These are phyloP conservation scores for Drosophila rellima DNA, from an alignment of 2,888 invertebrate species.

Conservation along the genomic window DNA sequence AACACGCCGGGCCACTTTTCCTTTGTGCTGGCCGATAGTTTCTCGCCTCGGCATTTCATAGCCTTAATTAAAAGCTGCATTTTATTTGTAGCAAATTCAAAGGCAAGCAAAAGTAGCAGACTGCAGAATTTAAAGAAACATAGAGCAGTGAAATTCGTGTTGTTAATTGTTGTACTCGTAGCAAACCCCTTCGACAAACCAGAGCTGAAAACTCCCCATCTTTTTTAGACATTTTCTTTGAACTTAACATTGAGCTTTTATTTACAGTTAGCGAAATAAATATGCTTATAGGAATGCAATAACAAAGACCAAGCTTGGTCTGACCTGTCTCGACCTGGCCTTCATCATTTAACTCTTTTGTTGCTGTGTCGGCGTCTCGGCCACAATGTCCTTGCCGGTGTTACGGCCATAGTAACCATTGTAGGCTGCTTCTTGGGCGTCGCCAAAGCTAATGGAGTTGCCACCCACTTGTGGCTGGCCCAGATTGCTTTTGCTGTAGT, in stretches of 20 bases:
- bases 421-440: conserved; percentile 89
- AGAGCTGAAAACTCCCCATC: not conserved
- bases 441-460: conserved; percentile 88
- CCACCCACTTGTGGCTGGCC: conserved; percentile 56
- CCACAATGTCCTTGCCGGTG: conserved; percentile 86
- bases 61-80: conserved; percentile 78
- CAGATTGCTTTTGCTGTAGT: conserved; percentile 86
- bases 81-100: conserved; percentile 68
- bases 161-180: conserved; percentile 49
- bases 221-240: conserved; percentile 26
- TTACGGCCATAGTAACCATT: conserved; percentile 90
- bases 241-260: conserved; percentile 59
- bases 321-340: conserved; percentile 7
- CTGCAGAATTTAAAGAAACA: conserved; percentile 61
- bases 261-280: conserved; percentile 72
- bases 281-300: conserved; percentile 77
- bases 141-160: conserved; percentile 66
- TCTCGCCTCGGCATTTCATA: conserved; percentile 73
- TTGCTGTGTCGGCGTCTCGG: conserved; percentile 56
- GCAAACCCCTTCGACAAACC: conserved; percentile 25
- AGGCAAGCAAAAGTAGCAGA: conserved; percentile 44
- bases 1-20: conserved; percentile 77
- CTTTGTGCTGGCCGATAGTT: conserved; percentile 58
- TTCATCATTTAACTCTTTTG: conserved; percentile 58
- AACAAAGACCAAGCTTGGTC: conserved; percentile 46